Evolutionary conservation across 2,113 vertebrate species (phyloP).

Genomic region (Eolophus roseicapilla): DNA sequence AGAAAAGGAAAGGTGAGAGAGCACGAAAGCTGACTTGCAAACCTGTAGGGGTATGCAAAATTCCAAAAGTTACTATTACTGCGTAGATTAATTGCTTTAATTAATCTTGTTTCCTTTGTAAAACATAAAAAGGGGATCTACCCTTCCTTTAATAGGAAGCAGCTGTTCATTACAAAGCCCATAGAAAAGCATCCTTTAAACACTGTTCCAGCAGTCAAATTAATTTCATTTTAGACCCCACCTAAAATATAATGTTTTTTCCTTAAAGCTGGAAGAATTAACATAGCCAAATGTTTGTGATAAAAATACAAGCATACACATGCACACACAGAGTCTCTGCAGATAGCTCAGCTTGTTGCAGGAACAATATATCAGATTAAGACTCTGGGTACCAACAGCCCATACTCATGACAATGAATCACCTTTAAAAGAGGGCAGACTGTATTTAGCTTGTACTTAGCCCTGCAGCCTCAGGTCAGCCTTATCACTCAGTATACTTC

Average conservation of each 20-base stretch:
- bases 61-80: background rate
- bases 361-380: background rate
- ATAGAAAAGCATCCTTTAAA: background rate
- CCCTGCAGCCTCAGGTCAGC: background rate
- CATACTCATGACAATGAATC: background rate
- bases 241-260: background rate
- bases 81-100: background rate
- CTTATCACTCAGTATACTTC: background rate
- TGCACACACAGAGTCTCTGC: background rate
- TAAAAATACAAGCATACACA: background rate
- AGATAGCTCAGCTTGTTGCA: background rate
- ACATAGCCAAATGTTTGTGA: background rate
- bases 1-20: background rate
- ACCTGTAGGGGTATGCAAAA: background rate
- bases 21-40: background rate
- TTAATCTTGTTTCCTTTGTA: background rate
- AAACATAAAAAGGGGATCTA: background rate
- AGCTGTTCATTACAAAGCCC: background rate
- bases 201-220: background rate
- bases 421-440: background rate
- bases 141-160: background rate
- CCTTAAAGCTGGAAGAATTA: background rate
- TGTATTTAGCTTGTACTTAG: background rate
- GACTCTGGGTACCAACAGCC: background rate
- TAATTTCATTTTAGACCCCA: background rate